Percentiles rank a stretch among this genome's conserved stretches.
These are phyloP conservation scores for Acanthaster planci DNA, from an alignment of 35 echinoderm and acorn worm genomes.

Conservation along the genomic window DNA sequence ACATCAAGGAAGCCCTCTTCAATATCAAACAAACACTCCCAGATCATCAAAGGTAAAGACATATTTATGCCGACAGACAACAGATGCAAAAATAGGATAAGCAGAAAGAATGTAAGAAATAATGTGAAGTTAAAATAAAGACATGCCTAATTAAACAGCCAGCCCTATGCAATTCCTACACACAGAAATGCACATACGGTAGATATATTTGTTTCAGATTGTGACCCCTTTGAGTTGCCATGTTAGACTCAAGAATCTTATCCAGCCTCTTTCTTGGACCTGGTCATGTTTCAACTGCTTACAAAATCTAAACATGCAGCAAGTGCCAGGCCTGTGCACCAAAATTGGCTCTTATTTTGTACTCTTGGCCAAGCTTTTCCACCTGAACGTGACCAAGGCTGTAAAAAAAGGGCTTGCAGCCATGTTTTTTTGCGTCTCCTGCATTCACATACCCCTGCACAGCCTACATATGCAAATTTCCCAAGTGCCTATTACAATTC, in stretches of 20 bases:
- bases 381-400: conserved; percentile 21
- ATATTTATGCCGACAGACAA: too few species aligned
- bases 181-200: background rate
- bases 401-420: background rate
- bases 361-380: background rate
- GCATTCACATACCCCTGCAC: too few species aligned
- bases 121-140: too few species aligned
- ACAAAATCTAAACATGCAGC: conserved; percentile 15
- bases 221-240: background rate
- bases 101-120: too few species aligned
- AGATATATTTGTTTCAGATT: background rate
- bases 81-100: too few species aligned
- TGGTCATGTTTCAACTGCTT: background rate
- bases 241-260: background rate
- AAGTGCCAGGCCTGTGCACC: background rate
- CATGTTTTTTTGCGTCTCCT: too few species aligned
- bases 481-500: too few species aligned
- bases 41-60: too few species aligned
- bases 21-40: too few species aligned
- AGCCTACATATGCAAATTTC: too few species aligned
- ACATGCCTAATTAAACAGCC: too few species aligned
- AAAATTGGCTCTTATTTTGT: background rate
- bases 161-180: background rate
- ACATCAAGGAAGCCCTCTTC: too few species aligned
- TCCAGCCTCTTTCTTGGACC: background rate